Evolutionary conservation across 2,888 invertebrate species (phyloP).

Genomic region (Melangyna quadrimaculata): DNA sequence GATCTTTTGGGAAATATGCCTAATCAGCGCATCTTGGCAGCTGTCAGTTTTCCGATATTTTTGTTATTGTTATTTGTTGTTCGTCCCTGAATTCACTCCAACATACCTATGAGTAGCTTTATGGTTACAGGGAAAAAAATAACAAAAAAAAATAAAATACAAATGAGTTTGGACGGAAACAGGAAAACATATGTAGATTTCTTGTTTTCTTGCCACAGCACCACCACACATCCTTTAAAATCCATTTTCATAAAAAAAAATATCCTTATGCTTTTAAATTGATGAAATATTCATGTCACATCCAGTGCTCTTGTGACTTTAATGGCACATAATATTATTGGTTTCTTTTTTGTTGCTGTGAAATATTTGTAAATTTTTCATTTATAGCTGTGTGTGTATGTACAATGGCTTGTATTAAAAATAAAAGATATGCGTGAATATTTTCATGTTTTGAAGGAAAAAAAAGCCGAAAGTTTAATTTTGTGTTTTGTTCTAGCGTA

Average conservation of each 20-base stretch:
- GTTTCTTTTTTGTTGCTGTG: background rate
- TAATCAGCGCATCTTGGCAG: conserved; percentile 55
- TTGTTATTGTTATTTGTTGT: conserved; percentile 1
- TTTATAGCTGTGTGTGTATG: background rate
- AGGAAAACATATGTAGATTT: conserved; percentile 26
- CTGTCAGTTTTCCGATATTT: conserved; percentile 38
- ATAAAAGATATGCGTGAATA: background rate
- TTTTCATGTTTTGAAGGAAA: conserved; percentile 19
- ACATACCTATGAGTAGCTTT: background rate
- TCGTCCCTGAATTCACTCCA: background rate
- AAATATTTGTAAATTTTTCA: conserved; percentile 36
- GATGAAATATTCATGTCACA: conserved; percentile 72
- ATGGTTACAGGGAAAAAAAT: background rate
- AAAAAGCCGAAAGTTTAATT: conserved; percentile 9
- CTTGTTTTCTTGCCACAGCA: background rate
- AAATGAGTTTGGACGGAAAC: conserved; percentile 23
- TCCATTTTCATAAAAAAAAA: conserved; percentile 50
- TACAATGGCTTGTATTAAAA: background rate
- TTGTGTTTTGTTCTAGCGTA: conserved; percentile 12
- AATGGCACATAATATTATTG: conserved; percentile 45
- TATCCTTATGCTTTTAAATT: conserved; percentile 68
- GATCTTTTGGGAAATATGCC: conserved; percentile 28
- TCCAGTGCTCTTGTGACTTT: conserved; percentile 66
- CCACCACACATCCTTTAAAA: conserved; percentile 36
- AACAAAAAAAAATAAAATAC: background rate